Evolutionary conservation across 2,113 vertebrate species (phyloP), one percentile per base, ranked within the genome.

Genomic region (Willisornis vidua): DNA sequence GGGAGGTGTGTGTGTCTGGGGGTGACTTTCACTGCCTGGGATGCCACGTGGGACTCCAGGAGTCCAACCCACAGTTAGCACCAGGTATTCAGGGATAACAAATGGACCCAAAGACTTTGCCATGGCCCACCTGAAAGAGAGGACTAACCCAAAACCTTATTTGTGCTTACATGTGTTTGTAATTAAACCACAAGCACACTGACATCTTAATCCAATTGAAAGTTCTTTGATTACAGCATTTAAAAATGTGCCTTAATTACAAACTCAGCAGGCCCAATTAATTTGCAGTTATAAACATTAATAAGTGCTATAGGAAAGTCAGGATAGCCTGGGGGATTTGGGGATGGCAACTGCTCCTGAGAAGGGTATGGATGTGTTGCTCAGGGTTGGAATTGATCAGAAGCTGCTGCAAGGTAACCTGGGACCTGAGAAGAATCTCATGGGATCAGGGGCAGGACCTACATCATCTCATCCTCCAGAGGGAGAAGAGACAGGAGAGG

Each of bases 171-270:
- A 19, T 19, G 23, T 57, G 55, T 45, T 58, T 85, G 66, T 92
- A 94, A 95, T 85, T 89, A 94, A 92, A 85, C 45, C 48, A 68
- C 13, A 28, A 81, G 48, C 39, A 57, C 12, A 18, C 28, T 68
- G 12, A 81, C 75, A 41, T 81, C 80, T 89, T 94, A 75, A 94
- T 89, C 35, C 84, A 78, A 75, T 71, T 61, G 61, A 57, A 94
- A 93, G 80, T 75, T 87, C 80, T 95, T 93, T 94, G 93, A 95
- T 81, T 93, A 85, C 76, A 75, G 66, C 7, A 2, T 87, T 94
- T 94, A 20, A 85, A 93, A 89, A 46, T 65, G 48, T 84, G 66
- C 61, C 57, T 92, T 94, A 57, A 41, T 89, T 90, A 68, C 6
- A 2, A 94, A 85, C 80, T 85, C 91, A 90, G 90, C 65, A 90